Evolutionary conservation across 2,888 invertebrate genomes (phyloP), one percentile per base, ranked within the genome.

Genomic region (Melanostoma scalare): DNA sequence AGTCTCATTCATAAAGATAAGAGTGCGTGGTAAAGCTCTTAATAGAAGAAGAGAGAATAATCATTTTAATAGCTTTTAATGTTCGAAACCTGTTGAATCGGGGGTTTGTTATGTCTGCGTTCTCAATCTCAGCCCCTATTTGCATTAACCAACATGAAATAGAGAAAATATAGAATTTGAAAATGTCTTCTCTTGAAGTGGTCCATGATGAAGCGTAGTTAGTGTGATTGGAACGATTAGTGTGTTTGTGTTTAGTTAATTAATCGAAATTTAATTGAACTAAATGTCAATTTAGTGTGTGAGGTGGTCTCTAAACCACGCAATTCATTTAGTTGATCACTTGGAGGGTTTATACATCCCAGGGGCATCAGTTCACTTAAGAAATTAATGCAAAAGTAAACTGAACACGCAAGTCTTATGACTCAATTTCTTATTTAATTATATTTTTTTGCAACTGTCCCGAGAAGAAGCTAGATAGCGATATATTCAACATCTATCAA

Each of bases 31-130:
- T 38, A 74, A 69, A 74, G 78, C 78, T 78, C 74, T 67, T 63
- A 6, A 48, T 35, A 61, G 56, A 52, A 48, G 56, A 74, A 78
- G 73, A 84, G 82, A 77, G 71, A 84, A 56, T 65, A 31, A 20
- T 30, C 20, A 20, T 33, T 31, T 67, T 50, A 67, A 69, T 71
- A 78, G 78, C 78, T 84, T 84, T 78, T 50, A 60, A 67, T 68
- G 58, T 68, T 53, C 53, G 56, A 73, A 69, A 82, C 82, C 82
- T 82, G 82, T 84, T 84, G 78, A 74, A 78, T 79, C 30, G 40
- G 10, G 38, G 20, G 33, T 46, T 20, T 36, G 40, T 53, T 30
- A 33, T 50, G 30, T 52, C 9, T 65, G n/a, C 30, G 20, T 48
- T 33, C 63, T 30, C 20, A 38, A 35, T 50, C n/a, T 35, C n/a